A percentile compares a stretch with the other conserved stretches of the same genome.
phyloP scores from a whole-genome alignment of 1,140 invertebrate species.

The Pollicipes pollicipes region DNA sequence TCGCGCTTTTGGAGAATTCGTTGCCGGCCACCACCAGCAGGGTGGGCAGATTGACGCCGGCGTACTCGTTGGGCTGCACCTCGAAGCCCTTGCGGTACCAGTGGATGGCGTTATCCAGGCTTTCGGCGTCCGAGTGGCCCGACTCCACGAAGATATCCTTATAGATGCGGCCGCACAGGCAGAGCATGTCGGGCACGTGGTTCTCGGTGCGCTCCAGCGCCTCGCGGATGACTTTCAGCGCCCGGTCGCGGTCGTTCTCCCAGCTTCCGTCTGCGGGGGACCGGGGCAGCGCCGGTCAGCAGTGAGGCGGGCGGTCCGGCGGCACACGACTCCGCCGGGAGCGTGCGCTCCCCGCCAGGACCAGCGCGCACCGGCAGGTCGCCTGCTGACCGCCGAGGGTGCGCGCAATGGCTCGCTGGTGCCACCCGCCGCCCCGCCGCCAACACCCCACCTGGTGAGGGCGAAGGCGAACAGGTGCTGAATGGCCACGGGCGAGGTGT shows the following conservation, averaged over 20 bases:
- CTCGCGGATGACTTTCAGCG: conserved; percentile 74
- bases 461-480: conserved; percentile 92
- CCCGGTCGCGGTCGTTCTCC: conserved; percentile 83
- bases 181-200: conserved; percentile 90
- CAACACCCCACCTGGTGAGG: conserved; percentile 71
- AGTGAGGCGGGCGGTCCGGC: no score
- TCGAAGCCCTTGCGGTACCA: conserved; percentile 98
- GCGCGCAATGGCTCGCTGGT: no score
- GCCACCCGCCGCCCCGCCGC: no score
- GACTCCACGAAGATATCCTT: conserved; percentile 98
- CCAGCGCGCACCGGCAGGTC: no score
- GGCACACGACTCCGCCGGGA: no score
- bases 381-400: no score
- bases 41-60: conserved; percentile 96
- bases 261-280: conserved; percentile 63
- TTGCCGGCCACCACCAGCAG: conserved; percentile 93
- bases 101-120: conserved; percentile 78
- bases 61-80: conserved; percentile 96
- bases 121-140: conserved; percentile 68
- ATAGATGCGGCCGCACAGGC: conserved; percentile 93
- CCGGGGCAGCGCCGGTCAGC: no score
- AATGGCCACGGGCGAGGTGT: conserved; percentile 74
- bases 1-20: conserved; percentile 20
- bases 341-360: no score
- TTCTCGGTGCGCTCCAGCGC: conserved; percentile 82